A percentile compares a stretch with the other conserved stretches of the same genome.
phyloP scores from a whole-genome alignment of 2,113 vertebrate genomes.

The Indicator maculatus region DNA sequence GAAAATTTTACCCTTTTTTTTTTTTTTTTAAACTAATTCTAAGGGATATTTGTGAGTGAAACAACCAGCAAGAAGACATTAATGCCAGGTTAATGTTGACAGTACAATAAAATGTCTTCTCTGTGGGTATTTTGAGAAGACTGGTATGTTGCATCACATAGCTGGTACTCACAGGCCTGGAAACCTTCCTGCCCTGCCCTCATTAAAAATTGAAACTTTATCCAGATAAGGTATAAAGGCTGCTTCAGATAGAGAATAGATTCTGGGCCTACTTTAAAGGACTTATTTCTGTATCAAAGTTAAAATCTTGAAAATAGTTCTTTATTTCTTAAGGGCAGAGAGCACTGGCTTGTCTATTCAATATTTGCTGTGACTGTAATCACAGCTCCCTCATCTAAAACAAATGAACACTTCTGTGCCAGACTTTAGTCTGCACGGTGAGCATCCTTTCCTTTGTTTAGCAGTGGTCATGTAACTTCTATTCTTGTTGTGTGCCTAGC shows the following conservation, averaged over 20 bases:
- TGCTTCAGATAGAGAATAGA: background rate
- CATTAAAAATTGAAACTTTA: constrained; percentile 51
- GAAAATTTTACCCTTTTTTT: background rate
- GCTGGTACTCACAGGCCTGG: constrained; percentile 38
- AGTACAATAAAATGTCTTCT: constrained; percentile 16
- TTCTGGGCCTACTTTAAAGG: background rate
- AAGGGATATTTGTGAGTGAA: background rate
- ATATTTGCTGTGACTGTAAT: background rate
- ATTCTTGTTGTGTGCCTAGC: background rate
- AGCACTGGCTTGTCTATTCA: background rate
- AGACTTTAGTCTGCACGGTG: background rate
- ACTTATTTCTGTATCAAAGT: background rate
- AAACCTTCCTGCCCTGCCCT: constrained; percentile 54
- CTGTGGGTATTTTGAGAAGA: constrained; percentile 15
- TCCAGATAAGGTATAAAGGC: constrained; percentile 31
- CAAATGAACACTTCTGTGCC: background rate
- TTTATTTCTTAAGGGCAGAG: background rate
- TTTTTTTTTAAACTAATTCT: background rate
- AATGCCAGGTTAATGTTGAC: background rate
- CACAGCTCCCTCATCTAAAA: background rate
- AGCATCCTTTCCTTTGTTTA: background rate
- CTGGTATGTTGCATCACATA: constrained; percentile 43
- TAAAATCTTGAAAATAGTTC: background rate
- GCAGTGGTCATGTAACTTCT: background rate
- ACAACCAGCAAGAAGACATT: background rate